Percentiles rank a stretch among this genome's conserved stretches.
Evolutionary conservation across 2,888 invertebrate species (phyloP).

Genomic region (Clanis bilineata): DNA sequence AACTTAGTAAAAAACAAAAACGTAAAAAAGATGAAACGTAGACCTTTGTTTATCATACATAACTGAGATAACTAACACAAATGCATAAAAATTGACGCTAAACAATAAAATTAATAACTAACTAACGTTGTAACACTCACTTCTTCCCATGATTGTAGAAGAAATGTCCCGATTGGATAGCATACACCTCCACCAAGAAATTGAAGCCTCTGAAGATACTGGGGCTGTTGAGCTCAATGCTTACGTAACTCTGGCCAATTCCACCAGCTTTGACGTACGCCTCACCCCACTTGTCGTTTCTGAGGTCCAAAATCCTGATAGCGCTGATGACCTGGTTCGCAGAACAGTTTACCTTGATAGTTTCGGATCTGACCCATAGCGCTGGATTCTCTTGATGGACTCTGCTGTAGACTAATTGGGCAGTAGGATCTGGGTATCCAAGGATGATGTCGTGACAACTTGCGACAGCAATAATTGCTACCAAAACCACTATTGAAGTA

Average conservation of each 20-base stretch:
- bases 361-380: slow-evolving; percentile 57
- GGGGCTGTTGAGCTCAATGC: slow-evolving; percentile 60
- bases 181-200: slow-evolving; percentile 66
- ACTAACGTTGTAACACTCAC: slow-evolving; percentile 24
- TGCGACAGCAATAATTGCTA: not conserved
- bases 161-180: slow-evolving; percentile 49
- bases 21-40: no score
- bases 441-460: slow-evolving; percentile 35
- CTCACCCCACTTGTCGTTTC: slow-evolving; percentile 61
- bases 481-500: not conserved
- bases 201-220: slow-evolving; percentile 60
- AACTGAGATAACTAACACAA: no score
- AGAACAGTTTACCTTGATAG: slow-evolving; percentile 56
- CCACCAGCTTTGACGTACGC: slow-evolving; percentile 59
- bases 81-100: no score
- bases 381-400: slow-evolving; percentile 67
- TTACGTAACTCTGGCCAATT: slow-evolving; percentile 57
- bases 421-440: slow-evolving; percentile 57
- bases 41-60: no score
- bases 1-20: no score
- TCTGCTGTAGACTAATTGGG: slow-evolving; percentile 61
- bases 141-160: slow-evolving; percentile 46
- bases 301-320: slow-evolving; percentile 55
- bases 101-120: not conserved
- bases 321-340: slow-evolving; percentile 60